phyloP scores from a whole-genome alignment of 2,888 invertebrate species.

The Schizotus pectinicornis region DNA sequence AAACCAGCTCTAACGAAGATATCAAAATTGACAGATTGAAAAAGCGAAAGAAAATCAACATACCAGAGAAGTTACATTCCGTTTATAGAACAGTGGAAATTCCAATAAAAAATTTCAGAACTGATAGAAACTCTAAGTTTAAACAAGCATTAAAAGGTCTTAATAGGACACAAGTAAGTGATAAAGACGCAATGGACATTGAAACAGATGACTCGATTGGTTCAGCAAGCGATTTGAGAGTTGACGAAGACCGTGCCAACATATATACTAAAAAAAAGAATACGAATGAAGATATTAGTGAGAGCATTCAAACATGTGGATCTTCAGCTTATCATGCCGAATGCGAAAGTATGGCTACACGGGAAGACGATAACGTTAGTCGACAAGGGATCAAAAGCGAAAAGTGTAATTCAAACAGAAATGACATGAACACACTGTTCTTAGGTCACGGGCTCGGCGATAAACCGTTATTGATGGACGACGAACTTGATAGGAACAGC shows the following conservation, averaged over 20 bases:
- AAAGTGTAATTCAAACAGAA: too few species aligned
- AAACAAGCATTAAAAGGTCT: constrained; percentile 41
- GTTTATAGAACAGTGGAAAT: constrained; percentile 62
- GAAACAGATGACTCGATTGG: constrained; percentile 74
- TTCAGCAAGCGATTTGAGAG: constrained; percentile 73
- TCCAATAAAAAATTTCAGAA: constrained; percentile 59
- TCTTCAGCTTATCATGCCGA: constrained; percentile 76
- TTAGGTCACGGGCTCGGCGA: constrained; percentile 80
- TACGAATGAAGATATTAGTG: constrained; percentile 64
- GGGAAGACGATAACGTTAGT: constrained; percentile 64
- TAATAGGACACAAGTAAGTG: constrained; percentile 48
- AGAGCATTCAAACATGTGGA: constrained; percentile 70
- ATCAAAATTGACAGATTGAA: constrained; percentile 55
- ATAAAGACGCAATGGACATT: constrained; percentile 54
- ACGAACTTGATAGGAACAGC: constrained; percentile 73
- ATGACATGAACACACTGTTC: constrained; percentile 64
- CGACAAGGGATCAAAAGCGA: constrained; percentile 56
- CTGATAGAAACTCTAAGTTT: constrained; percentile 52
- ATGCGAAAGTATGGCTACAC: constrained; percentile 72
- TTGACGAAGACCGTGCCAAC: constrained; percentile 59
- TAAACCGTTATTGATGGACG: constrained; percentile 75
- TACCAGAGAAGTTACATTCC: constrained; percentile 63
- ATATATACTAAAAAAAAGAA: constrained; percentile 50
- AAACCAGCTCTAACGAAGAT: constrained; percentile 61
- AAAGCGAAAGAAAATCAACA: constrained; percentile 56